Percentiles rank a stretch among this genome's conserved stretches.
Conservation (phyloP, 2,888 invertebrate genomes). For the Conomelus anceps region DNA sequence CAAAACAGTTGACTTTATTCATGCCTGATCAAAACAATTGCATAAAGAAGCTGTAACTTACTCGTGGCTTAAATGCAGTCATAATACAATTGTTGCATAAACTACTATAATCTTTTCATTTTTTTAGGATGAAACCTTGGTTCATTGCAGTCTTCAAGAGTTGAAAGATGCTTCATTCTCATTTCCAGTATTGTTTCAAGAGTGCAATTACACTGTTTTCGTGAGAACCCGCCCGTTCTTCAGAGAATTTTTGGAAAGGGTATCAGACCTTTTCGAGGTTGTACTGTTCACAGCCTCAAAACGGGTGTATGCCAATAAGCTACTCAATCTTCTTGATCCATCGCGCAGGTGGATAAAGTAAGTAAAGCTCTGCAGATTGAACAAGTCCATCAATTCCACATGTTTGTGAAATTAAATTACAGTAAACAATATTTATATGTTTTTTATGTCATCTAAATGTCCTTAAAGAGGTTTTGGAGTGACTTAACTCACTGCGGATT, state of each 20-base stretch:
- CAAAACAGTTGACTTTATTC: no score
- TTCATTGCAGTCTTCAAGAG: conserved; percentile 89
- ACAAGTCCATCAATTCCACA: no score
- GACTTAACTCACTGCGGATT: no score
- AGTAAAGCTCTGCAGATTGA: no score
- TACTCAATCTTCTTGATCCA: conserved; percentile 86
- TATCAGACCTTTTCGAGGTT: conserved; percentile 82
- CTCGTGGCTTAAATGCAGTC: no score
- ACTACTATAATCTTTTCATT: not conserved
- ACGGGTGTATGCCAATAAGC: conserved; percentile 87
- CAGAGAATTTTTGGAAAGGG: conserved; percentile 83
- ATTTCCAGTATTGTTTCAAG: conserved; percentile 80
- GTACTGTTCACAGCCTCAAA: conserved; percentile 94
- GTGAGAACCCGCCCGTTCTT: conserved; percentile 88
- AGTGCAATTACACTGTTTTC: conserved; percentile 77
- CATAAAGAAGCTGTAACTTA: not conserved
- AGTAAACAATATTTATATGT: no score
- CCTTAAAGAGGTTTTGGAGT: no score
- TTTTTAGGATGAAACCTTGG: conserved; percentile 86
- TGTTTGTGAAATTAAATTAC: no score
- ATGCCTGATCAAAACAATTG: no score
- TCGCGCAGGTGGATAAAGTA: conserved; percentile 80
- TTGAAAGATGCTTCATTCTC: conserved; percentile 87
- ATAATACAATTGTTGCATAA: no score
- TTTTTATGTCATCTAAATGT: no score